These are phyloP conservation scores for Vultur gryphus DNA, from an alignment of 2,797 vertebrate genomes.

Conservation along the genomic window DNA sequence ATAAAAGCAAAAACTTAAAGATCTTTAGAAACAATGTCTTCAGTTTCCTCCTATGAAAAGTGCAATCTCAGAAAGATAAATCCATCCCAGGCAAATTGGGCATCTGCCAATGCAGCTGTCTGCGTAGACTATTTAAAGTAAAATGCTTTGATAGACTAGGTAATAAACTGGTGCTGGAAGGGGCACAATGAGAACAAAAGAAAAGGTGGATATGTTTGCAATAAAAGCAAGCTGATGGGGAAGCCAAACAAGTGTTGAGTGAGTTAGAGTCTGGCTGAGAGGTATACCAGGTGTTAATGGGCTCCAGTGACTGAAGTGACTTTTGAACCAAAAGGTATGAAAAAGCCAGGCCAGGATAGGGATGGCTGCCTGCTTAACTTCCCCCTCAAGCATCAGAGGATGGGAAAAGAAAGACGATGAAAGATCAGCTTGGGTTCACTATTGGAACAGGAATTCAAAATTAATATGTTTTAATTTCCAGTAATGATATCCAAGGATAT, in stretches of 20 bases:
- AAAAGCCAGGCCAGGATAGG: not conserved
- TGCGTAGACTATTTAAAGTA: not conserved
- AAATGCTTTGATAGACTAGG: not conserved
- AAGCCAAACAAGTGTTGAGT: not conserved
- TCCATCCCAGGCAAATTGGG: not conserved
- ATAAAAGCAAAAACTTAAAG: not conserved
- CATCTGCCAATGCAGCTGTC: not conserved
- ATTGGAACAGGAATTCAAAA: not conserved
- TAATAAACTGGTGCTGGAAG: not conserved
- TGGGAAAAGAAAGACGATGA: not conserved
- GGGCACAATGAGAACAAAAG: not conserved
- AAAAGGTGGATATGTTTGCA: not conserved
- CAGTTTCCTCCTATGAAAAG: not conserved
- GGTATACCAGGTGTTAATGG: not conserved
- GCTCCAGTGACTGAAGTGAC: not conserved
- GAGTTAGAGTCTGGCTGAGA: not conserved
- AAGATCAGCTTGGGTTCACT: not conserved
- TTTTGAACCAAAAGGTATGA: not conserved
- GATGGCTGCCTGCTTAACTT: not conserved
- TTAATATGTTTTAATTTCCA: not conserved
- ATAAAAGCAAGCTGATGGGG: not conserved
- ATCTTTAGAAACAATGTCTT: not conserved
- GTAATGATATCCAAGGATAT: not conserved
- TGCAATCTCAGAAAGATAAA: not conserved
- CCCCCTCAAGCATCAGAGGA: not conserved